Conservation (phyloP, 2,113 vertebrate species). For the Stomatorhinus ivindoensis region DNA sequence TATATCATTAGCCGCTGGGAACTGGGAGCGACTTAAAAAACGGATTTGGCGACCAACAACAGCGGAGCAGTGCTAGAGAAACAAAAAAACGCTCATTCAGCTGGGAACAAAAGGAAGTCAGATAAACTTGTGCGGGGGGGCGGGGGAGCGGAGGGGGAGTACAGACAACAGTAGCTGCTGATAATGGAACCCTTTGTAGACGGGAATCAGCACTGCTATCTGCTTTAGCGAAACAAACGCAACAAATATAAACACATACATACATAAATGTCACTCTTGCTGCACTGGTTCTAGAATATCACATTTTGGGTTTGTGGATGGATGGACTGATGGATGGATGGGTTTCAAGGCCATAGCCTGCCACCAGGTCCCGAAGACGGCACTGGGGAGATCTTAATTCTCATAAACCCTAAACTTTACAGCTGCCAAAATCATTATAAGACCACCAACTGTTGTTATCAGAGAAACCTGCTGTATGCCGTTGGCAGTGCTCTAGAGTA, state of each 20-base stretch:
- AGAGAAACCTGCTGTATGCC: background rate
- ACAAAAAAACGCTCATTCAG: background rate
- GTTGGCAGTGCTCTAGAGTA: background rate
- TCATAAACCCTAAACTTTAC: slow-evolving; percentile 17
- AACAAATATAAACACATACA: background rate
- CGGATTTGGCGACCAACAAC: background rate
- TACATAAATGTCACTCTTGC: background rate
- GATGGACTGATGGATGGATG: too few relatives aligned
- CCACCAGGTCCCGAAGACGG: background rate
- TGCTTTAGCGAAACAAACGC: background rate
- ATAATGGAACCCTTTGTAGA: background rate
- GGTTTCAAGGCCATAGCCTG: background rate
- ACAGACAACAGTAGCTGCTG: background rate
- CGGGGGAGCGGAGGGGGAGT: background rate
- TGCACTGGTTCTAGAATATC: background rate
- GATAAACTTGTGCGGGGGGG: background rate
- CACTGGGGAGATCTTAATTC: slow-evolving; percentile 10
- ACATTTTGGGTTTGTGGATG: background rate
- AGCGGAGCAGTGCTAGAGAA: background rate
- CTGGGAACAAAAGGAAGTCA: background rate
- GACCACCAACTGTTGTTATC: slow-evolving; percentile 13
- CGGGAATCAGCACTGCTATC: background rate
- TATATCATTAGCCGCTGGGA: background rate
- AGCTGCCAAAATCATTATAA: slow-evolving; percentile 17
- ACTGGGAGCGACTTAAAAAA: background rate